phyloP scores from a whole-genome alignment of 2,113 vertebrate genomes.

The Onychostruthus taczanowskii region DNA sequence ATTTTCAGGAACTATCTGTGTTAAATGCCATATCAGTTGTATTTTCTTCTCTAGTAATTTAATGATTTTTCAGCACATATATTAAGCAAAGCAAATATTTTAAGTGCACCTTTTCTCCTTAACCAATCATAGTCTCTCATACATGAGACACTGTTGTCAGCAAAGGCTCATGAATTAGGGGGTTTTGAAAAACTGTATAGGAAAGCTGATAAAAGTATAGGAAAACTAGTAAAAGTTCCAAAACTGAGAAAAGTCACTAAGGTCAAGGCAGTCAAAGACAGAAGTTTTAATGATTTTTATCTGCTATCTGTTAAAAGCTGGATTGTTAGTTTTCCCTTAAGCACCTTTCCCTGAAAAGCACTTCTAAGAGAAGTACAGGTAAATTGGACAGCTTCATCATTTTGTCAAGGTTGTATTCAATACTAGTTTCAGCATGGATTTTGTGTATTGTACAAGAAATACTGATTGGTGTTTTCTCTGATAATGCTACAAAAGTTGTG shows the following conservation, averaged over 20 bases:
- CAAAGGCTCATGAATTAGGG: not conserved
- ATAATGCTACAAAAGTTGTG: not conserved
- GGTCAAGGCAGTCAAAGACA: not conserved
- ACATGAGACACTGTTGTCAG: not conserved
- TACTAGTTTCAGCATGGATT: not conserved
- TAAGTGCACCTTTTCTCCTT: not conserved
- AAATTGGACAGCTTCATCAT: not conserved
- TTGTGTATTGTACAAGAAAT: not conserved
- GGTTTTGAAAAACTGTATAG: not conserved
- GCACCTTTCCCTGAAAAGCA: not conserved
- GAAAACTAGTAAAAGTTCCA: not conserved
- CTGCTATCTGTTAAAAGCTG: not conserved
- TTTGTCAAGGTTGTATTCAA: not conserved
- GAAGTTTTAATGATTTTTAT: not conserved
- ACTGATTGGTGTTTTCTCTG: not conserved
- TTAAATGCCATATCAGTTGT: not conserved
- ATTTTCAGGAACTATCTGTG: not conserved
- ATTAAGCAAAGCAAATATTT: not conserved
- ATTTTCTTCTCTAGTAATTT: not conserved
- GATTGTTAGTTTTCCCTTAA: not conserved
- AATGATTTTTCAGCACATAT: not conserved
- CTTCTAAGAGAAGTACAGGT: not conserved
- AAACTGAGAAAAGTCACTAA: not conserved
- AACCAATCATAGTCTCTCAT: not conserved
- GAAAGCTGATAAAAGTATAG: not conserved